These are phyloP conservation scores for Parthenolecanium corni DNA, from an alignment of 2,888 invertebrate species.

Conservation along the genomic window DNA sequence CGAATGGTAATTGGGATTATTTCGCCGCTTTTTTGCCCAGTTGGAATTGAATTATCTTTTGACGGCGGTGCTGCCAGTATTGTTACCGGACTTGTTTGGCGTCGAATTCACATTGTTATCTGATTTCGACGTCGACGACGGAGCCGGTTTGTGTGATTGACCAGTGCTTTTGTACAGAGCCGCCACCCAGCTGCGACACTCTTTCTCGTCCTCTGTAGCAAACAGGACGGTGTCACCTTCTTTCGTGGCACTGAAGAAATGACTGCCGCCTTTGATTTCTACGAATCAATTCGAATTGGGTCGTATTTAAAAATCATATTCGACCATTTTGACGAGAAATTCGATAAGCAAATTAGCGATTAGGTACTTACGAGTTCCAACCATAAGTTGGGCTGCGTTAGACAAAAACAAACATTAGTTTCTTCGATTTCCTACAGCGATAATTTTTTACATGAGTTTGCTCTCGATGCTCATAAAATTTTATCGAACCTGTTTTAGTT, in stretches of 20 bases:
- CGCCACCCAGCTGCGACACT: slow-evolving; percentile 18
- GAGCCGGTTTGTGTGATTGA: slow-evolving; percentile 21
- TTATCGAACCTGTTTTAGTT: no score
- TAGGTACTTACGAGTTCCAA: slow-evolving; percentile 25
- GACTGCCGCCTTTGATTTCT: slow-evolving; percentile 22
- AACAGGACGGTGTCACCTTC: slow-evolving; percentile 23
- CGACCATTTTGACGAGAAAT: background rate
- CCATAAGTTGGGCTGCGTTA: slow-evolving; percentile 19
- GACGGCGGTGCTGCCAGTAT: no score
- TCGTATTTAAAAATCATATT: no score
- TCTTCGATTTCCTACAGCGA: no score
- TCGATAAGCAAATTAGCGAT: background rate
- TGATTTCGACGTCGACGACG: slow-evolving; percentile 6
- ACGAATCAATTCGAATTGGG: background rate
- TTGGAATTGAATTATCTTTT: no score
- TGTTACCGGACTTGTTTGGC: background rate
- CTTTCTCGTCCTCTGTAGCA: slow-evolving; percentile 25
- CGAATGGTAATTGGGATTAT: no score
- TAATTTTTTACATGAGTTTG: no score
- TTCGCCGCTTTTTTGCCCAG: no score
- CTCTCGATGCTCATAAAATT: no score
- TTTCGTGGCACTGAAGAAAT: slow-evolving; percentile 24
- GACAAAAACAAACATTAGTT: background rate
- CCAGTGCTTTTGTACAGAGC: slow-evolving; percentile 23
- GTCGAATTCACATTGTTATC: slow-evolving; percentile 8